Percentiles rank a stretch among this genome's conserved stretches.
These are phyloP conservation scores for Baryphthengus martii DNA, from an alignment of 2,113 vertebrate species.

Conservation along the genomic window DNA sequence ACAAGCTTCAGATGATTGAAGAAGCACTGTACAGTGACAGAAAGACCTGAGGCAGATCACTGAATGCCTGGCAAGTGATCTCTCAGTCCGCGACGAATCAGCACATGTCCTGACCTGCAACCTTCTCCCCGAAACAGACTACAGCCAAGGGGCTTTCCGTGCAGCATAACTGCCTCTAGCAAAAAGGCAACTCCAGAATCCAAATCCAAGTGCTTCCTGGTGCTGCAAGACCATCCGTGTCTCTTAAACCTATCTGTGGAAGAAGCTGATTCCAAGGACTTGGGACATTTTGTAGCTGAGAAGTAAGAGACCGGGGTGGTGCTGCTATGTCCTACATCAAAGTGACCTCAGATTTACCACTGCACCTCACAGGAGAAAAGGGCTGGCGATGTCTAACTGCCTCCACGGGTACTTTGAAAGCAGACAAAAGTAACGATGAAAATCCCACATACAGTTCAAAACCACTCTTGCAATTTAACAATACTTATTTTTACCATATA, in stretches of 20 bases:
- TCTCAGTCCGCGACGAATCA: accelerated
- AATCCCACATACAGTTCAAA: neutral
- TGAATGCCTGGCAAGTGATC: neutral
- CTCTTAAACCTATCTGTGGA: neutral
- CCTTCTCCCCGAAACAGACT: neutral
- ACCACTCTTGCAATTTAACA: neutral
- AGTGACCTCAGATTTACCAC: neutral
- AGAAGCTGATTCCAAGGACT: neutral
- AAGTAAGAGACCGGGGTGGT: neutral
- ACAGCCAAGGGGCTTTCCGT: neutral
- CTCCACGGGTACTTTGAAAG: neutral
- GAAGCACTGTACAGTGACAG: neutral
- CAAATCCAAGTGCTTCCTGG: neutral
- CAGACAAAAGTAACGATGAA: neutral
- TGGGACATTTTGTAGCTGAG: neutral
- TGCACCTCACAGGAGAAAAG: neutral
- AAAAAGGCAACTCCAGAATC: neutral
- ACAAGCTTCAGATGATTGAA: neutral
- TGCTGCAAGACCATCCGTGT: neutral
- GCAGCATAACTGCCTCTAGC: neutral
- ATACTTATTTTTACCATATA: neutral
- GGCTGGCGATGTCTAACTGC: neutral
- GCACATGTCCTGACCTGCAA: neutral
- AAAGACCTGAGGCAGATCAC: neutral
- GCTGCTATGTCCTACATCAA: neutral